Evolutionary conservation across 2,888 invertebrate species (phyloP), one percentile per base, ranked within the genome.

Genomic region (Aricia artaxerxes): DNA sequence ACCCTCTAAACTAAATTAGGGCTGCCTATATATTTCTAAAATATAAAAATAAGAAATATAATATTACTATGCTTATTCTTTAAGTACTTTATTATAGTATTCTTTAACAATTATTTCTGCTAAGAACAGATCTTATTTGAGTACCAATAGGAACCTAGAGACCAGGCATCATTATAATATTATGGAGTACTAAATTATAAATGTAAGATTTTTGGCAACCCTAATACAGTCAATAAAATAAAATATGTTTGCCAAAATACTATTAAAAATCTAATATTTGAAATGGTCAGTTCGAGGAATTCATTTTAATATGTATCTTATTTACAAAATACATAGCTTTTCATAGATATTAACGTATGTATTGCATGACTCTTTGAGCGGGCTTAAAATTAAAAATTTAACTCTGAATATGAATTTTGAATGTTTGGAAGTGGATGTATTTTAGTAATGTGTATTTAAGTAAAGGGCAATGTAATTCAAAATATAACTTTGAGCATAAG

Each of bases 171-270:
- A 49, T 49, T 49, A 49, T 11, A 49, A 49, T 9, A 49, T 49
- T 5, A 24, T 24, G 24, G 44, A 44, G 44, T 44, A 11, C 9
- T 61, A n/a, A 61, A n/a, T 24, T 38, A 13, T 13, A 13, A 69
- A 69, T 44, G 44, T 69, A 38, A 35, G 13, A 69, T 24, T 4
- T 64, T 38, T 38, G 69, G 69, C 69, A 69, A 69, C 35, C 35
- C 6, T 69, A 11, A 69, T 38, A 35, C 64, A 69, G 69, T 69
- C 16, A 69, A 35, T 69, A 35, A 69, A 11, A 69, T 69, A 35
- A 35, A 69, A 69, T 64, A 64, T 38, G 69, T 69, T 69, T 38
- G 69, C 69, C 69, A 69, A 69, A 69, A 38, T 69, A 69, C 31
- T 31, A 38, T 69, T 5, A 13, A 16, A 69, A 69, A 35, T 16